These are phyloP conservation scores for Empidonax alnorum DNA, from an alignment of 2,113 vertebrate species.

Conservation along the genomic window DNA sequence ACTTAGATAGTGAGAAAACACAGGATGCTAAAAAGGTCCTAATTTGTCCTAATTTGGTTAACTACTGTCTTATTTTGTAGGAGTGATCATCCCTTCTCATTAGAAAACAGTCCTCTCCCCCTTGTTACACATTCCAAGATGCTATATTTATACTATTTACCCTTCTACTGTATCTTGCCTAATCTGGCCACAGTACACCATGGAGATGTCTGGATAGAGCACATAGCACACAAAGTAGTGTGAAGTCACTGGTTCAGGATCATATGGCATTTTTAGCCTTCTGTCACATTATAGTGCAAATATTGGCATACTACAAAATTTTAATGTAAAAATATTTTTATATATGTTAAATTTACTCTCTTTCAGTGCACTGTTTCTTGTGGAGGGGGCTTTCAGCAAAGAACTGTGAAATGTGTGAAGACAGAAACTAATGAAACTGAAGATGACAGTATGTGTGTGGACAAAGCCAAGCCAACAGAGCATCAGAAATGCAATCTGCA, in stretches of 20 bases:
- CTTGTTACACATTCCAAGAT: not conserved
- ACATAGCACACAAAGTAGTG: not conserved
- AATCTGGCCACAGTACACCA: not conserved
- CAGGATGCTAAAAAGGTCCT: not conserved
- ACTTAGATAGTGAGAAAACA: not conserved
- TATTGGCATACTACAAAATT: not conserved
- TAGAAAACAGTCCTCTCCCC: not conserved
- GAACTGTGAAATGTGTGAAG: conserved; percentile 68
- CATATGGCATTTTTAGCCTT: not conserved
- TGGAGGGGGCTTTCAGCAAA: conserved; percentile 75
- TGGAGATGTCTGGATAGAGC: not conserved
- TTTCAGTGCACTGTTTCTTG: conserved; percentile 79
- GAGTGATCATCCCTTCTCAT: not conserved
- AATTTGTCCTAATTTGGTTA: not conserved
- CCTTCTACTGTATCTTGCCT: not conserved
- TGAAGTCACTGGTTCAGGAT: not conserved
- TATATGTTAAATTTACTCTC: not conserved
- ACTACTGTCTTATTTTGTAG: not conserved
- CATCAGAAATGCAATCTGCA: conserved; percentile 70
- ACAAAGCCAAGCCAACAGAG: conserved; percentile 57
- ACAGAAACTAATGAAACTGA: conserved; percentile 56
- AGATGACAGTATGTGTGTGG: conserved; percentile 58
- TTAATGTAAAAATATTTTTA: not conserved
- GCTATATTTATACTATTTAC: not conserved
- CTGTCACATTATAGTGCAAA: not conserved